Percentiles rank a stretch among this genome's conserved stretches.
phyloP scores from a whole-genome alignment of 2,888 invertebrate species.

The Leptopilina syphax region DNA sequence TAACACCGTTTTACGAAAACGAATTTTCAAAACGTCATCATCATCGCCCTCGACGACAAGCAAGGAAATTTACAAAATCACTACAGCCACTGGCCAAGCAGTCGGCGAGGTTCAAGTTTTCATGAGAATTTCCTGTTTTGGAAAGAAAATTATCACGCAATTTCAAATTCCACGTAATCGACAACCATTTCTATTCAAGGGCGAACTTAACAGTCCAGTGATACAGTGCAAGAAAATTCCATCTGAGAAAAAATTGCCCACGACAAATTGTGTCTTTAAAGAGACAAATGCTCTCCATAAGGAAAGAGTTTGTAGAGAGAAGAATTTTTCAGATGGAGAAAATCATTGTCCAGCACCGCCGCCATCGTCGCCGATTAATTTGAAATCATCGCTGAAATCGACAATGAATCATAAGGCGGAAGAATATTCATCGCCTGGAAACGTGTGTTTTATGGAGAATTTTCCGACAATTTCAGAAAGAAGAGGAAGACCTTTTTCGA shows the following conservation, averaged over 20 bases:
- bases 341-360: constrained; percentile 17
- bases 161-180: constrained; percentile 78
- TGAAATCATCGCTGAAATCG: not conserved
- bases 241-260: constrained; percentile 46
- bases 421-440: not conserved
- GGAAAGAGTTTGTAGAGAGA: constrained; percentile 30
- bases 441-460: not conserved
- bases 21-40: constrained; percentile 66
- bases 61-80: constrained; percentile 81
- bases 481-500: not conserved
- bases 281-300: too few species aligned
- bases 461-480: not conserved
- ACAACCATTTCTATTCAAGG: constrained; percentile 71
- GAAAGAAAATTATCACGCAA: constrained; percentile 82
- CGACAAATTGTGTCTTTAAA: too few species aligned
- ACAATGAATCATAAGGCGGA: not conserved
- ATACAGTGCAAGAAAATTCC: constrained; percentile 69
- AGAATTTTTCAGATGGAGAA: constrained; percentile 20
- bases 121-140: constrained; percentile 83
- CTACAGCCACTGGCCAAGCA: constrained; percentile 76
- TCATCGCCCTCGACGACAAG: constrained; percentile 80
- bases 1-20: constrained; percentile 78
- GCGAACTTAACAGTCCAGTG: constrained; percentile 64
- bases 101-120: constrained; percentile 82
- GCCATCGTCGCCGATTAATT: constrained; percentile 17